Evolutionary conservation across 2,113 vertebrate genomes (phyloP), one percentile per base, ranked within the genome.

Genomic region (Neofelis nebulosa): DNA sequence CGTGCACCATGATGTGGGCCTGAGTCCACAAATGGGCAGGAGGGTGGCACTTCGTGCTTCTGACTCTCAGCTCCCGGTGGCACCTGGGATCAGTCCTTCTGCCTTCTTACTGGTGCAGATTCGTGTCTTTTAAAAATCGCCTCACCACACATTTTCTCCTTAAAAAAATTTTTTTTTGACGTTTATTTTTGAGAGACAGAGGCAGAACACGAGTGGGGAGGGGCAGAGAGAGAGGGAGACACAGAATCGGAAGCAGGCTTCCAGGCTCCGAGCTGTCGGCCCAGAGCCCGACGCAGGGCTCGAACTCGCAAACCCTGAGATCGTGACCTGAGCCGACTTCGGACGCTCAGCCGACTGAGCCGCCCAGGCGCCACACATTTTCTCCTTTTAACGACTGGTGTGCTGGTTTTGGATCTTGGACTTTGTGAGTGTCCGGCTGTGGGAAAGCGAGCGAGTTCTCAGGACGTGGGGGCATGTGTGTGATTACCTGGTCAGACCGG

Each of bases 1-100:
- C 33, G 5, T 50, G 36, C 25, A 4, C 7, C 27, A 1, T 3
- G 2, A 15, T 21, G 45, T 1, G 1, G n/a, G 10, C 16, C 2
- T 7, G 50, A 13, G 36, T 33, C 73, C 12, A 0, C 63, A 16
- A 31, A 2, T 1, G 18, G 25, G 74, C 23, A 11, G 45, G 4
- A 38, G 48, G 45, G 11, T 7, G 14, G 31, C 29, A 18, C 73
- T n/a, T 31, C 31, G 16, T 3, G 14, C 55, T 21, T 55, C 12
- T 4, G 5, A 2, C 16, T 25, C 36, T 38, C 29, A 19, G 83
- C 7, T 57, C 31, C 0, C 1, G 0, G 33, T 15, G 29, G 15
- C 0, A 2, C 14, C 3, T 21, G 3, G 3, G 3, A 31, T 31
- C 18, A 16, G 82, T 29, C 57, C 15, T 33, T 36, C 9, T 1